Base-by-base conservation (phyloP, 2,113 vertebrate genomes). In the Glaucidium brasilianum region DNA sequence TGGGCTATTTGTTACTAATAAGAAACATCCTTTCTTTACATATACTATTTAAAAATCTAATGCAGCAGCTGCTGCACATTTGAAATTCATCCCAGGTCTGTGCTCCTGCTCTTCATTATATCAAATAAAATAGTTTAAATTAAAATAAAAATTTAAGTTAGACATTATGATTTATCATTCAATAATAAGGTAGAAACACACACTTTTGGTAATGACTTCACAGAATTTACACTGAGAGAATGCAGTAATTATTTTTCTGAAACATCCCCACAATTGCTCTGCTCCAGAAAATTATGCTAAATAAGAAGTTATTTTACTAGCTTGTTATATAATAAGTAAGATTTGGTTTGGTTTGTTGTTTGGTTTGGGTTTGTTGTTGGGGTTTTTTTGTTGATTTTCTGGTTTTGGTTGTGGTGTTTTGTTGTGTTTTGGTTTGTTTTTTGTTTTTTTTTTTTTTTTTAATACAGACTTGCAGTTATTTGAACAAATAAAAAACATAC, bases 311-410 rank as follows among this genome's bases (percentile, higher is more conserved):
- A 20, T 68, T 81, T 82, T 73, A 83, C 5, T 23, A 35, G 26
- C 13, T 67, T 34, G 16, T 41, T 35, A 47, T 13, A 52, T 39
- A 59, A 12, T 18, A 53, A 74, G 10, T 45, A 45, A 18, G 43
- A 12, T 39, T 39, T 16, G 37, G n/a, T n/a, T n/a, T n/a, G n/a
- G n/a, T 0, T 0, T 10, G 19, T 2, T n/a, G 39, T 35, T n/a
- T n/a, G n/a, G n/a, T n/a, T n/a, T 20, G 10, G 27, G 2, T 43
- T 37, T 23, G 37, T 59, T 58, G n/a, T n/a, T n/a, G n/a, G n/a
- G n/a, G n/a, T n/a, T n/a, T n/a, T n/a, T n/a, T n/a, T n/a, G n/a
- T n/a, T n/a, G n/a, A n/a, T n/a, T n/a, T n/a, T n/a, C n/a, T n/a
- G n/a, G n/a, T n/a, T n/a, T n/a, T n/a, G n/a, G n/a, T n/a, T n/a